Percentiles rank a stretch among this genome's conserved stretches.
Evolutionary conservation across 2,113 vertebrate genomes (phyloP).

Genomic region (Oncorhynchus gorbuscha): DNA sequence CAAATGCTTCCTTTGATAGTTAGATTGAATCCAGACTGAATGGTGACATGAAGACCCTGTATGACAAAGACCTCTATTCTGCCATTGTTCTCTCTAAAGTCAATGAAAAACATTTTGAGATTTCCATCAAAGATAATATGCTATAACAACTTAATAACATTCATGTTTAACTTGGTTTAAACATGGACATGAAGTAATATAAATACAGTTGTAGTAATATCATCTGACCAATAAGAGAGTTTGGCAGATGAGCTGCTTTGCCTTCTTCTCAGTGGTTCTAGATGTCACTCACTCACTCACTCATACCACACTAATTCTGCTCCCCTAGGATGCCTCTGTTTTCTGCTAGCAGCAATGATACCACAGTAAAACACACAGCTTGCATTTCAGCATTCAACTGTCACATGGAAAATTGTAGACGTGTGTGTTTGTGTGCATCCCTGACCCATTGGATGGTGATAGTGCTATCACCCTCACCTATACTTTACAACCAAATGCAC

Average conservation of each 20-base stretch:
- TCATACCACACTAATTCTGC: neutral
- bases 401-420: neutral
- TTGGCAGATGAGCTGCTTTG: neutral
- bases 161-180: no score
- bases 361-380: neutral
- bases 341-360: neutral
- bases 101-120: neutral
- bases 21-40: slow-evolving; percentile 41
- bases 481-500: neutral
- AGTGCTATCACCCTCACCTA: neutral
- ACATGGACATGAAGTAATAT: no score
- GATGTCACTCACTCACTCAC: neutral
- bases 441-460: neutral
- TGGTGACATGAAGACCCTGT: slow-evolving; percentile 34
- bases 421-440: neutral
- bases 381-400: neutral
- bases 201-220: no score
- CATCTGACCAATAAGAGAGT: neutral
- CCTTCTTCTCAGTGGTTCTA: slow-evolving; percentile 5
- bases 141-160: neutral
- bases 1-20: slow-evolving; percentile 14
- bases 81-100: neutral
- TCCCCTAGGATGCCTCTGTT: neutral
- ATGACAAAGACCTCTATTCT: slow-evolving; percentile 18
- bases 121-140: neutral